A percentile compares a stretch with the other conserved stretches of the same genome.
Conservation (phyloP, 30 jellyfish, hydroid and myxozoan genomes). For the Aurelia sp. region DNA sequence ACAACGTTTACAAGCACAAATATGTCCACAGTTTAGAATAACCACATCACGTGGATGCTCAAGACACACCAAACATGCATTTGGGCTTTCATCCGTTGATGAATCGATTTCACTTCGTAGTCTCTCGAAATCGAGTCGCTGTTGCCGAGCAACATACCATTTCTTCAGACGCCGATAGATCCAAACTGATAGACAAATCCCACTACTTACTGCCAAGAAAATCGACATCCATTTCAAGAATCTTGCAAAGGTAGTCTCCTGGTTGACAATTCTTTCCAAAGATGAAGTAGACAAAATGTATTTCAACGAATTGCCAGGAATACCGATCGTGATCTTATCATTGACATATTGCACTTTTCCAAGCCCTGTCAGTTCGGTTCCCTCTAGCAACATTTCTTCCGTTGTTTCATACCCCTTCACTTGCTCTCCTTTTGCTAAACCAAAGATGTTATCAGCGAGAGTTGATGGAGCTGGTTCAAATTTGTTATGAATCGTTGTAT, state of each 20-base stretch:
- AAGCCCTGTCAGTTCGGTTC: constrained; percentile 73
- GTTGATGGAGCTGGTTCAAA: constrained; percentile 66
- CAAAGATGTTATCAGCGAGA: constrained; percentile 35
- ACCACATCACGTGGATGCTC: constrained; percentile 78
- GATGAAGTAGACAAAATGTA: constrained; percentile 73
- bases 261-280: constrained; percentile 41
- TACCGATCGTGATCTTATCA: constrained; percentile 42
- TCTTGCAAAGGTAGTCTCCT: constrained; percentile 10
- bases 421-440: constrained; percentile 70
- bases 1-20: constrained; percentile 71
- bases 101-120: constrained; percentile 12
- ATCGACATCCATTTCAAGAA: constrained; percentile 43
- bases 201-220: constrained; percentile 40
- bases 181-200: constrained; percentile 65
- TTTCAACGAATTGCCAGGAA: constrained; percentile 50
- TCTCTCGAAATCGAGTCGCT: constrained; percentile 34
- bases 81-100: constrained; percentile 2
- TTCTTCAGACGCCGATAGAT: constrained; percentile 22
- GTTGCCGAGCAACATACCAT: constrained; percentile 56
- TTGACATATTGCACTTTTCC: constrained; percentile 57
- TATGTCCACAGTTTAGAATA: constrained; percentile 91
- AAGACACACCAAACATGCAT: constrained; percentile 80
- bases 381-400: constrained; percentile 66
- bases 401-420: constrained; percentile 80
- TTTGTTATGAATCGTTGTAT: constrained; percentile 19